A percentile compares a stretch with the other conserved stretches of the same genome.
Evolutionary conservation across 1,140 invertebrate species (phyloP).

Genomic region (Macrostomum lignano): DNA sequence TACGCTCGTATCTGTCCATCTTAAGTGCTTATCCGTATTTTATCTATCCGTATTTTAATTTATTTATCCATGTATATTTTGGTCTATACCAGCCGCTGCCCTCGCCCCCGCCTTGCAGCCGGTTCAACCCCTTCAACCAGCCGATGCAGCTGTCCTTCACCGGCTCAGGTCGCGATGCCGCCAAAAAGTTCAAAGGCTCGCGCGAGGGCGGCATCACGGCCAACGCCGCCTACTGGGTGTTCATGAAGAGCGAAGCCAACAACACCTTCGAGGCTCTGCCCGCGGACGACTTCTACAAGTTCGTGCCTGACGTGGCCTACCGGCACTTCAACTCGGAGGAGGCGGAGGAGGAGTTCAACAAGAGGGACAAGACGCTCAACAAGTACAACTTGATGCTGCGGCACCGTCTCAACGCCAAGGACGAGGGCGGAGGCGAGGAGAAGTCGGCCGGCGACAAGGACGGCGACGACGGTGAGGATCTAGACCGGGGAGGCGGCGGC

Average conservation of each 20-base stretch:
- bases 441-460: conserved; percentile 32
- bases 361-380: conserved; percentile 72
- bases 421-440: conserved; percentile 43
- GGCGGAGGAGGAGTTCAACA: conserved; percentile 71
- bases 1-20: too few relatives aligned
- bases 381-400: conserved; percentile 70
- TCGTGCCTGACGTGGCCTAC: conserved; percentile 57
- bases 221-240: conserved; percentile 81
- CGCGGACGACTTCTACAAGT: conserved; percentile 65
- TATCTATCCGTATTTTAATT: too few relatives aligned
- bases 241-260: conserved; percentile 67
- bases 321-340: conserved; percentile 75
- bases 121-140: too few relatives aligned
- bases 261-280: conserved; percentile 78
- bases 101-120: too few relatives aligned
- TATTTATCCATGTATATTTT: too few relatives aligned
- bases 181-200: conserved; percentile 52
- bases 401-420: conserved; percentile 46
- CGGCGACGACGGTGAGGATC: conserved; percentile 13
- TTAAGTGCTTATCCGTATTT: too few relatives aligned
- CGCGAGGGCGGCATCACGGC: conserved; percentile 69
- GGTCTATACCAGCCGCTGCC: too few relatives aligned
- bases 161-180: too few relatives aligned
- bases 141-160: too few relatives aligned
- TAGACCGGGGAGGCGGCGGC: too few relatives aligned